Evolutionary conservation across 1,140 invertebrate species (phyloP), one percentile per base, ranked within the genome.

Genomic region (Tyrophagus putrescentiae): DNA sequence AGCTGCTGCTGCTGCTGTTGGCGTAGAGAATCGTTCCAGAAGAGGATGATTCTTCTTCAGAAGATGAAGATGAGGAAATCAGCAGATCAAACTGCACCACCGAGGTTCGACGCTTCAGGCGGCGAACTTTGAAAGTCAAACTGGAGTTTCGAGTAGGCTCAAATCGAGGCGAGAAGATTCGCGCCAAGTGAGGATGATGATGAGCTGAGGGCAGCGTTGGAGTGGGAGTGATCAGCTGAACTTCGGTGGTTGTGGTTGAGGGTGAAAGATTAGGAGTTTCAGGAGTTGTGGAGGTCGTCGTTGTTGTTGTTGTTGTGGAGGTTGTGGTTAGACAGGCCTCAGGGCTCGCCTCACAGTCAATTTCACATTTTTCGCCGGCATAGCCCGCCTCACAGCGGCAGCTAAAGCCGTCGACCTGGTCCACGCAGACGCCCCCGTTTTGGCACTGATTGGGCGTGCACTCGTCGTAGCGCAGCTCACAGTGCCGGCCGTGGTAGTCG

Each of bases 401-500:
- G 64, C 87, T 76, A 74, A 90, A 93, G 4, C 87, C 91, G 5
- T 89, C 88, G 16, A 87, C 84, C 75, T 93, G 87, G 68, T 94
- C 89, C 57, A 93, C 75, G 68, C 89, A 95, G 45, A 87, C 92
- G 50, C 88, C 89, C 66, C 91, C 83, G 72, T 95, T 95, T 68
- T 87, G 82, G 71, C 93, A 97, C 4, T 90, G 88, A 60, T 77
- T 77, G 57, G 80, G 82, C 62, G 82, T 77, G 68, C 92, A 97
- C 57, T 80, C 86, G 64, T 85, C 85, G 58, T 93, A 82, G 68
- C 92, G 87, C 23, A 74, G 76, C 73, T 96, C 86, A 70, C 91
- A 95, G 45, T 82, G 78, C 63, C 79, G 75, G 11, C 93, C 94
- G 39, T 81, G 80, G 70, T 84, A 98, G 1, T 93, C 93, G 68